Conservation (phyloP, 2,888 invertebrate species). For the Hemistola chrysoprasaria region DNA sequence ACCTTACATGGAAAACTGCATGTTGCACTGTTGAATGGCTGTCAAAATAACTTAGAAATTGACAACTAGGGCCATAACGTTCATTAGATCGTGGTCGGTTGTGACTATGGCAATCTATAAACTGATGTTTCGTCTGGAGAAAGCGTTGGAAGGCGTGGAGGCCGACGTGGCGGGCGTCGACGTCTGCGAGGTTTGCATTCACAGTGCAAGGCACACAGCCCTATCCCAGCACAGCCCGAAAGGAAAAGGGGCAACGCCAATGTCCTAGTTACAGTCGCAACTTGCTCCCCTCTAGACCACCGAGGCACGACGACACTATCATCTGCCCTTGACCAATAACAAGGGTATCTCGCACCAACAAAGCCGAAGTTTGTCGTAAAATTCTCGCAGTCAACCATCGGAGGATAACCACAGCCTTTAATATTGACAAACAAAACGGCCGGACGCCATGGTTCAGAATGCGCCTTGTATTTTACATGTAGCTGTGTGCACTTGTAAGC, state of each 20-base stretch:
- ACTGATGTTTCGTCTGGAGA: constrained; percentile 79
- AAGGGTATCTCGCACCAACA: constrained; percentile 85
- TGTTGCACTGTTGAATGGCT: too few relatives aligned
- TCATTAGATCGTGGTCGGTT: too few relatives aligned
- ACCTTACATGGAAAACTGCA: too few relatives aligned
- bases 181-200: constrained; percentile 89
- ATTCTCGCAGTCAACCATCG: constrained; percentile 88
- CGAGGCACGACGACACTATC: constrained; percentile 91
- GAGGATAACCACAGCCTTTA: constrained; percentile 93
- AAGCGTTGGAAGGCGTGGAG: constrained; percentile 82
- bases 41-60: too few relatives aligned
- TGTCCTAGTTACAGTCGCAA: constrained; percentile 91
- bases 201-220: constrained; percentile 93
- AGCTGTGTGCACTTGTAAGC: constrained; percentile 86
- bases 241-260: constrained; percentile 92
- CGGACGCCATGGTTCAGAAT: constrained; percentile 76
- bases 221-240: constrained; percentile 91
- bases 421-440: constrained; percentile 89
- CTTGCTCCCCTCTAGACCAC: constrained; percentile 92
- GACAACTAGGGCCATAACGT: too few relatives aligned
- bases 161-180: constrained; percentile 84
- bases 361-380: constrained; percentile 87
- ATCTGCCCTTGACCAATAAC: constrained; percentile 89
- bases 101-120: constrained; percentile 70
- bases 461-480: constrained; percentile 83